Evolutionary conservation across 1,140 invertebrate genomes (phyloP).

Genomic region (Melanaphis sacchari): DNA sequence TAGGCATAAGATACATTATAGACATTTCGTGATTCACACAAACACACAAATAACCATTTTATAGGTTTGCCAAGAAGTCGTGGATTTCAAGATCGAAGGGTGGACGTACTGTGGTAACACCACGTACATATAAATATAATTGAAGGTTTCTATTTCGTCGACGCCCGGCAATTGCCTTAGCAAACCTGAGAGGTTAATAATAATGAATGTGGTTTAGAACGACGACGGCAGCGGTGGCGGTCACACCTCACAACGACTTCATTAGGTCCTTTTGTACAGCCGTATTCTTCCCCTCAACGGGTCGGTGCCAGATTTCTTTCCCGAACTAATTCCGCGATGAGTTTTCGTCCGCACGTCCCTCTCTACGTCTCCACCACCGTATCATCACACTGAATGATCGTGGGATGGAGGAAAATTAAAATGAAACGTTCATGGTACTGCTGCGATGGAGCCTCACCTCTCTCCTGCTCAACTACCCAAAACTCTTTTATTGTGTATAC

Average conservation of each 20-base stretch:
- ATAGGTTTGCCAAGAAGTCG: constrained; percentile 29
- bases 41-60: constrained; percentile 1
- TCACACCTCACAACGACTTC: constrained; percentile 37
- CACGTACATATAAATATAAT: background rate
- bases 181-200: constrained; percentile 15
- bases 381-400: background rate
- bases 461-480: background rate
- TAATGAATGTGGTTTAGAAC: background rate
- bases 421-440: background rate
- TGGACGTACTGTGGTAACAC: background rate
- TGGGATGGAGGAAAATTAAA: constrained; percentile 1
- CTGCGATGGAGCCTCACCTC: background rate
- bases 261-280: constrained; percentile 10
- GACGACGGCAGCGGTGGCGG: background rate
- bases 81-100: background rate
- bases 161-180: background rate
- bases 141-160: constrained; percentile 36
- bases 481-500: constrained; percentile 23
- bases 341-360: background rate
- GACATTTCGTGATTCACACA: background rate
- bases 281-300: background rate
- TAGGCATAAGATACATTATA: background rate
- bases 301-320: constrained; percentile 55
- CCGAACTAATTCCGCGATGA: constrained; percentile 43
- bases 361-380: background rate